These are phyloP conservation scores for Eupeodes latifasciatus DNA, from an alignment of 2,888 invertebrate species.

Conservation along the genomic window DNA sequence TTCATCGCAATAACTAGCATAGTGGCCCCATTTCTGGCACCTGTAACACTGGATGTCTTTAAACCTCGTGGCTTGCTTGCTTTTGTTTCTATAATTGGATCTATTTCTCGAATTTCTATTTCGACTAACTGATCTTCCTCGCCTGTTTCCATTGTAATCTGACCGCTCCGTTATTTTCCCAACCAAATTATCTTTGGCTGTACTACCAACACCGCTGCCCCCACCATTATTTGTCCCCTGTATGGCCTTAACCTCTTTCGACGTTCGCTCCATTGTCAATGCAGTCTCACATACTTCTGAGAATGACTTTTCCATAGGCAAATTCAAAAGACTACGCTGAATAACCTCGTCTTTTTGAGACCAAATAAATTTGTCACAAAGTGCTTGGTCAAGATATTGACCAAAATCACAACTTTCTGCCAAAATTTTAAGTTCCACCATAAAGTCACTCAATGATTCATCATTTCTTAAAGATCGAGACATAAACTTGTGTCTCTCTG, in stretches of 20 bases:
- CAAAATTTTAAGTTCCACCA: slow-evolving; percentile 26
- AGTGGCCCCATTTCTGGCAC: slow-evolving; percentile 27
- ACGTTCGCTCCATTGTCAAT: slow-evolving; percentile 42
- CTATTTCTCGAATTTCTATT: neutral
- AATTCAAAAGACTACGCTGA: slow-evolving; percentile 25
- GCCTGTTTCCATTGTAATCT: neutral
- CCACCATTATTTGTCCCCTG: no score
- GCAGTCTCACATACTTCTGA: slow-evolving; percentile 33
- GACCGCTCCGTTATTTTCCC: neutral
- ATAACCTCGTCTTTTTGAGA: slow-evolving; percentile 25
- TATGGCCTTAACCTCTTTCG: no score
- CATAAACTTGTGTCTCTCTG: neutral
- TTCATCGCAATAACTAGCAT: slow-evolving; percentile 30
- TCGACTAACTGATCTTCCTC: slow-evolving; percentile 14
- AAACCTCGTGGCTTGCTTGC: slow-evolving; percentile 5
- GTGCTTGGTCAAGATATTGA: slow-evolving; percentile 37
- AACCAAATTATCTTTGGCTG: no score
- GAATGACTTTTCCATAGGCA: slow-evolving; percentile 30
- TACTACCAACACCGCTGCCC: no score
- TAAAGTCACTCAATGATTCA: slow-evolving; percentile 44
- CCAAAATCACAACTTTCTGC: slow-evolving; percentile 39
- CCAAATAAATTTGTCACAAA: slow-evolving; percentile 43
- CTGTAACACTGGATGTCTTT: slow-evolving; percentile 13
- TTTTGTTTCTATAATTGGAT: slow-evolving; percentile 8
- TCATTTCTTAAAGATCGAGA: slow-evolving; percentile 10